Evolutionary conservation across 1,140 invertebrate genomes (phyloP), one percentile per base, ranked within the genome.

Genomic region (Cyrtorhinus lividipennis): DNA sequence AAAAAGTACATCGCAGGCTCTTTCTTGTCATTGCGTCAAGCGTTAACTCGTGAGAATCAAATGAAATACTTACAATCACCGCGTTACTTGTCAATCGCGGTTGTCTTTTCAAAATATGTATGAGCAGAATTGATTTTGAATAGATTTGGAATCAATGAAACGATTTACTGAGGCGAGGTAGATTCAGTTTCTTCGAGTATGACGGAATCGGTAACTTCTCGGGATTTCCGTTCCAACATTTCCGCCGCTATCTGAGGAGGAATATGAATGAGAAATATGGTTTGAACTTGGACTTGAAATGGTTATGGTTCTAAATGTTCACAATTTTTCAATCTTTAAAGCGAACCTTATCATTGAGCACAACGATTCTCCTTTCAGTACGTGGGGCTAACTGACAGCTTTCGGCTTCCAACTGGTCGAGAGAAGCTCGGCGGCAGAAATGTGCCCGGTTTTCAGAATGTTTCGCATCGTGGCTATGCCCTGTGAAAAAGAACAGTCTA

Each of bases 381-480:
- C 81, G 81, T 0, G 88, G 88, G 18, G 83, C 81, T 61, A 91
- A 72, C 45, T 84, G 82, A 72, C 87, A 90, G 0, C 84, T 80
- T 68, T 82, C 81, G 66, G 85, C 81, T 70, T 88, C 87, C 59
- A 90, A 73, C 68, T 88, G 85, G 69, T 90, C 87, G 48, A 88
- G 70, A 12, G 84, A 87, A 13, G 85, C 83, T 23, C 85, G 78
- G 22, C 86, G 75, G 1, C 82, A 81, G 30, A 86, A 72, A 62
- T 77, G 78, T 2, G 73, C 70, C 30, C 69, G 64, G 44, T 69
- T 67, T 46, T 71, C 70, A 15, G 5, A 8, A 15, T 38, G 30
- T 38, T 38, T 38, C 5, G 30, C 30, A 15, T 38, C 30, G 30
- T 38, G 5, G 5, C 30, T 15, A 38, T 38, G 30, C 30, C 30